A percentile compares a stretch with the other conserved stretches of the same genome.
Evolutionary conservation across 2,797 vertebrate species (phyloP).

Genomic region (Enteromius argenteus): DNA sequence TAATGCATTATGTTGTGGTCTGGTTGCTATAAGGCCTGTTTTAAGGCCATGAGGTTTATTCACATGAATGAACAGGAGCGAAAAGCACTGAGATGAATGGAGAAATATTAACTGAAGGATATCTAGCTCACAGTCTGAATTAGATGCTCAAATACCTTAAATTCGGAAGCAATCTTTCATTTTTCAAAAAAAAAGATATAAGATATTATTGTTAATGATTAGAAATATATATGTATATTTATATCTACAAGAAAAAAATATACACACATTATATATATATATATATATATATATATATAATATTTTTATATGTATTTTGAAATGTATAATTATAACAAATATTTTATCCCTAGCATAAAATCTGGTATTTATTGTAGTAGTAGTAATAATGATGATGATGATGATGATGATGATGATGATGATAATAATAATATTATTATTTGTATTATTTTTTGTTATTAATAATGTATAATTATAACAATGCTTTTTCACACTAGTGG

Average conservation of each 20-base stretch:
- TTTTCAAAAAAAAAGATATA: not conserved
- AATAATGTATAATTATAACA: not conserved
- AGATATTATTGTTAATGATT: not conserved
- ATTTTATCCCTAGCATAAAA: not conserved
- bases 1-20: conserved; percentile 54
- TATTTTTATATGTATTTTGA: no score
- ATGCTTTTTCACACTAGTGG: not conserved
- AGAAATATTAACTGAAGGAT: not conserved
- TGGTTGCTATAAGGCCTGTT: conserved; percentile 29
- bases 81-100: not conserved
- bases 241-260: no score
- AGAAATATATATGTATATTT: not conserved
- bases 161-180: not conserved
- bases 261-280: no score
- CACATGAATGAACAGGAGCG: conserved; percentile 34
- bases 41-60: conserved; percentile 27
- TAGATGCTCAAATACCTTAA: conserved; percentile 1
- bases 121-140: not conserved
- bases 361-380: not conserved
- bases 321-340: no score
- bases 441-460: not conserved
- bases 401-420: not conserved
- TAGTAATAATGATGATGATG: not conserved
- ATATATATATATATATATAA: no score
- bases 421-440: not conserved